Conservation (phyloP, 1,140 invertebrate species). For the Calycopis cecrops region DNA sequence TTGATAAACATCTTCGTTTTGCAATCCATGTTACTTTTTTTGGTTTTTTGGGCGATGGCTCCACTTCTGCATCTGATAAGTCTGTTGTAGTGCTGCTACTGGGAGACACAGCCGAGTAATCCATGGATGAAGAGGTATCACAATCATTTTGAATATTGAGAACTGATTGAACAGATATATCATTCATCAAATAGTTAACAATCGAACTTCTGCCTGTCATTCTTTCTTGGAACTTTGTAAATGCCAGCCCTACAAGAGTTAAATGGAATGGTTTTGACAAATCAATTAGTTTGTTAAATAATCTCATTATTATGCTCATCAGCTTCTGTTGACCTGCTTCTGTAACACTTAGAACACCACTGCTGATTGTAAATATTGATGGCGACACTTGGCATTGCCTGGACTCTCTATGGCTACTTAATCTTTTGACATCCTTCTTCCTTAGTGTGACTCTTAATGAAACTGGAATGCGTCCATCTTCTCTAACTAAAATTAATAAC, state of each 20-base stretch:
- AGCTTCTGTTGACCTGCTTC: conserved; percentile 79
- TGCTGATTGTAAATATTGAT: conserved; percentile 77
- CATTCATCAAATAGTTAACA: conserved; percentile 82
- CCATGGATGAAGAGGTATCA: conserved; percentile 73
- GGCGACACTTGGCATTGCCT: conserved; percentile 82
- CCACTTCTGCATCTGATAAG: conserved; percentile 77
- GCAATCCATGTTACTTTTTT: conserved; percentile 65
- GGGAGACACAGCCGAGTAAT: conserved; percentile 73
- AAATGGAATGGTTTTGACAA: conserved; percentile 84
- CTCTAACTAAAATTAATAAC: conserved; percentile 80
- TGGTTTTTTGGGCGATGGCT: conserved; percentile 83
- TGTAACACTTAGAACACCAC: conserved; percentile 70
- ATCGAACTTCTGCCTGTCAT: conserved; percentile 79
- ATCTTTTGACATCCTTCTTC: conserved; percentile 77
- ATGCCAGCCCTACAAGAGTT: conserved; percentile 84
- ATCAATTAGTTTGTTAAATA: conserved; percentile 84
- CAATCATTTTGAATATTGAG: conserved; percentile 77
- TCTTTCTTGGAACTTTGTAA: conserved; percentile 85
- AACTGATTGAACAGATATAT: conserved; percentile 83
- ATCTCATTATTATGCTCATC: conserved; percentile 81
- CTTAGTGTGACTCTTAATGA: conserved; percentile 83
- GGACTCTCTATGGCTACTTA: conserved; percentile 80
- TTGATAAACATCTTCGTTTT: conserved; percentile 60
- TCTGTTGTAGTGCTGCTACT: conserved; percentile 75
- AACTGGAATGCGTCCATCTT: conserved; percentile 85